Conservation (phyloP, 2,113 vertebrate species). For the Gymnogyps californianus region DNA sequence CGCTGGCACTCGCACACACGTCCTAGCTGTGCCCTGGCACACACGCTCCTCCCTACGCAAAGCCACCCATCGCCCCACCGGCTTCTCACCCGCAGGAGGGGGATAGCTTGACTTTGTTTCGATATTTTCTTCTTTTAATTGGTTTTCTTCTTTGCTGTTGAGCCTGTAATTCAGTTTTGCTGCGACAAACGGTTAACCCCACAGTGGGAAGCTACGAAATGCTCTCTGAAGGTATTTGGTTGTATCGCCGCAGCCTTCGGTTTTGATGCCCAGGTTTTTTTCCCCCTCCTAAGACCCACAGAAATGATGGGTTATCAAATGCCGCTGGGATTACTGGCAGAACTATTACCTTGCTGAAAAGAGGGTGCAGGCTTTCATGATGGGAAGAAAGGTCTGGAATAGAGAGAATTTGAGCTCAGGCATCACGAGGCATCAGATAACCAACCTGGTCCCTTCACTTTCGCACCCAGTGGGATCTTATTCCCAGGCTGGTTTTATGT, state of each 20-base stretch:
- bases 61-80: not conserved
- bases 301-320: not conserved
- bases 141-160: conserved; percentile 7
- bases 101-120: conserved; percentile 4
- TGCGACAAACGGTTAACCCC: conserved; percentile 25
- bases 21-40: not conserved
- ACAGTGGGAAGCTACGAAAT: conserved; percentile 13
- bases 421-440: not conserved
- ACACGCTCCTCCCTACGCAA: not conserved
- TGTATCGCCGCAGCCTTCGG: not conserved
- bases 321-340: not conserved
- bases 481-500: not conserved
- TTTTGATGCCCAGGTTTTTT: not conserved
- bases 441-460: not conserved
- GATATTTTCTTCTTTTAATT: not conserved
- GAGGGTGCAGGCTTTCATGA: not conserved
- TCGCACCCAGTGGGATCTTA: not conserved
- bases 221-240: conserved; percentile 15
- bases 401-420: not conserved
- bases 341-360: not conserved
- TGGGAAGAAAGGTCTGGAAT: not conserved
- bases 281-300: not conserved
- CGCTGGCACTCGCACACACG: not conserved
- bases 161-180: conserved; percentile 38
- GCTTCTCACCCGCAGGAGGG: not conserved